Conservation (phyloP, 2,113 vertebrate species). For the Lepisosteus oculatus region DNA sequence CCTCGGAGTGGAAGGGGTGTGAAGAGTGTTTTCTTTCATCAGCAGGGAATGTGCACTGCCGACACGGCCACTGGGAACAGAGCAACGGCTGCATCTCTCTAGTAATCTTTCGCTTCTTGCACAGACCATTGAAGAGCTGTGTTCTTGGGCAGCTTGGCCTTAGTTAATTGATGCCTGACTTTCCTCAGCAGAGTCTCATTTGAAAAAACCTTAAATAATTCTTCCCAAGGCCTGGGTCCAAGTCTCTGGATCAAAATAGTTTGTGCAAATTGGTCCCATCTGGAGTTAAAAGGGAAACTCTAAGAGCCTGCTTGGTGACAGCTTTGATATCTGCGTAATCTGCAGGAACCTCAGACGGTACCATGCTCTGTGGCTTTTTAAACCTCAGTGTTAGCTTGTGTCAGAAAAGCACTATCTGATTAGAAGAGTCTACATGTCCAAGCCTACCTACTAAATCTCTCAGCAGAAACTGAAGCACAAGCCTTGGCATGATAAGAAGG, state of each 20-base stretch:
- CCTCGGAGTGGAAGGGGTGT: background rate
- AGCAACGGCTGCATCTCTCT: slow-evolving; percentile 1
- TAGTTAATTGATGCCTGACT: slow-evolving; percentile 25
- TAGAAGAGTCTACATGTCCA: slow-evolving; percentile 16
- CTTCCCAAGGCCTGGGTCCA: slow-evolving; percentile 17
- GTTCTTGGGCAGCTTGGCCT: slow-evolving; percentile 3
- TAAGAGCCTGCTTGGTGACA: slow-evolving; percentile 17
- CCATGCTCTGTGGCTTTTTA: slow-evolving; percentile 8
- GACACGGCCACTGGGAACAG: background rate
- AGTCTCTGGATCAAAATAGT: slow-evolving; percentile 20
- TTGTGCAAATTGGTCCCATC: slow-evolving; percentile 19
- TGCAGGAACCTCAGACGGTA: background rate
- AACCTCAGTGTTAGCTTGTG: slow-evolving; percentile 8
- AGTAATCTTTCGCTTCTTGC: slow-evolving; percentile 11
- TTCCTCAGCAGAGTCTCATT: slow-evolving; percentile 22
- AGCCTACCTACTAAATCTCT: slow-evolving; percentile 3
- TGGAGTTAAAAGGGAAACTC: slow-evolving; percentile 22
- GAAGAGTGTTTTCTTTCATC: slow-evolving; percentile 17
- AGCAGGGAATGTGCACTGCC: background rate
- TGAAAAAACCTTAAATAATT: slow-evolving; percentile 25
- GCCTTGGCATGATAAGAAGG: slow-evolving; percentile 5
- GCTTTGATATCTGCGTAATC: slow-evolving; percentile 13
- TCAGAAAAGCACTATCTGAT: slow-evolving; percentile 13
- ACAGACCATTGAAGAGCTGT: slow-evolving; percentile 4
- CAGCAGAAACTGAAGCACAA: slow-evolving; percentile 1